Percentiles rank a stretch among this genome's conserved stretches.
Evolutionary conservation across 1,140 invertebrate species (phyloP).

Genomic region (Mamestra configurata): DNA sequence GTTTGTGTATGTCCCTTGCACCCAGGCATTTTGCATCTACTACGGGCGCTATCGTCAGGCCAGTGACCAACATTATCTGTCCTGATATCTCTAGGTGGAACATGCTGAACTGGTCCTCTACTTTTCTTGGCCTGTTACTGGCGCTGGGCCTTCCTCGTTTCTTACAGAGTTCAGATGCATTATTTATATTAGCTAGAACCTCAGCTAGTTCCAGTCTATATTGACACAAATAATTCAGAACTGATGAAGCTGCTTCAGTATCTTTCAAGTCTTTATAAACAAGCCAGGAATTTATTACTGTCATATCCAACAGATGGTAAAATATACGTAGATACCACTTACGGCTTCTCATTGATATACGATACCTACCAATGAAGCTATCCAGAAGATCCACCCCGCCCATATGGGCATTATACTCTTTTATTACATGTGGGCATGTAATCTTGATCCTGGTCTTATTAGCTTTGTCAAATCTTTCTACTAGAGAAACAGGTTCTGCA

Average conservation of each 20-base stretch:
- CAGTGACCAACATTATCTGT: constrained; percentile 54
- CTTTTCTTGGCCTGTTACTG: constrained; percentile 47
- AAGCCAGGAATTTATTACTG: constrained; percentile 67
- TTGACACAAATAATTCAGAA: constrained; percentile 17
- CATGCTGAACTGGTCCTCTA: constrained; percentile 46
- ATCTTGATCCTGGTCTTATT: no score
- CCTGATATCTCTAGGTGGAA: constrained; percentile 50
- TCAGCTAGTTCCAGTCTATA: constrained; percentile 23
- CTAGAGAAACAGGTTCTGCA: no score
- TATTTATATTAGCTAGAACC: constrained; percentile 44
- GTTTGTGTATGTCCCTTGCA: no score
- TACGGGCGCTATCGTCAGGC: neutral
- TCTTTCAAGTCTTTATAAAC: constrained; percentile 65
- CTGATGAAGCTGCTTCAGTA: constrained; percentile 14
- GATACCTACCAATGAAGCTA: no score
- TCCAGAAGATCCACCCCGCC: no score
- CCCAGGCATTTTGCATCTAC: no score
- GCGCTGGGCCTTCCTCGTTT: constrained; percentile 51
- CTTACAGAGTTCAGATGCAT: constrained; percentile 31
- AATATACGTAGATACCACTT: constrained; percentile 83
- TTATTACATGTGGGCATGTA: no score
- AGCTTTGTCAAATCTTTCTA: no score
- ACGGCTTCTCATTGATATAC: constrained; percentile 68
- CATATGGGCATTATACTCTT: no score
- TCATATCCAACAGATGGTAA: constrained; percentile 82